Percentiles rank a stretch among this genome's conserved stretches.
These are phyloP conservation scores for Rhodinocichla rosea DNA, from an alignment of 2,113 vertebrate genomes.

Conservation along the genomic window DNA sequence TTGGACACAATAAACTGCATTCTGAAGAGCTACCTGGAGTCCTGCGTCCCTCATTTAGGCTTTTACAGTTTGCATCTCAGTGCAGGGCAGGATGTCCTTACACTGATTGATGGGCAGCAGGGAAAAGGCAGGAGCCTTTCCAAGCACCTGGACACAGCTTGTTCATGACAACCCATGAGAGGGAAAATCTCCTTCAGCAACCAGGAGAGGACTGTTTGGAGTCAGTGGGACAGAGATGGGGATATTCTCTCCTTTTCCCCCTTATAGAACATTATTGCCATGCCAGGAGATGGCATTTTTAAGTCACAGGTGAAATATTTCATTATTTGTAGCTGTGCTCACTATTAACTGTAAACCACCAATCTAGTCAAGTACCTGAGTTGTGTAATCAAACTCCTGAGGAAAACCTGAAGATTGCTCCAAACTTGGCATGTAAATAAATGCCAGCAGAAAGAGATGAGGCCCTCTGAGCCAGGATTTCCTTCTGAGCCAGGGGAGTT, in stretches of 20 bases:
- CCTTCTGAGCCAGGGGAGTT: background rate
- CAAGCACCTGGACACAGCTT: background rate
- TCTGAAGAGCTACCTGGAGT: too few species aligned
- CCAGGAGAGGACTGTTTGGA: background rate
- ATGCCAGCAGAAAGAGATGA: background rate
- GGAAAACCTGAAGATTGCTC: background rate
- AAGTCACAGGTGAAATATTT: background rate
- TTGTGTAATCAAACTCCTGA: background rate
- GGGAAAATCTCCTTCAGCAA: background rate
- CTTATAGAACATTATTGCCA: background rate
- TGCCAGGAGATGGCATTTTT: background rate
- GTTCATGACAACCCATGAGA: background rate
- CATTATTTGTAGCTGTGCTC: background rate
- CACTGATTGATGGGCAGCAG: background rate
- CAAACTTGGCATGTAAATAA: background rate
- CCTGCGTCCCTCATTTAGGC: too few species aligned
- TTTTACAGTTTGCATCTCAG: background rate
- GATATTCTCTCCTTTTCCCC: background rate
- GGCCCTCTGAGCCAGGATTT: background rate
- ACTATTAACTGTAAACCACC: background rate
- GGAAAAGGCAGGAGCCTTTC: background rate
- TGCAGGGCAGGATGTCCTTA: background rate
- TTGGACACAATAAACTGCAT: too few species aligned
- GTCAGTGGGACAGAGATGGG: background rate
- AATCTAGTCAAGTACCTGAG: background rate